Evolutionary conservation across 2,888 invertebrate genomes (phyloP).

Genomic region (Eilema depressum): DNA sequence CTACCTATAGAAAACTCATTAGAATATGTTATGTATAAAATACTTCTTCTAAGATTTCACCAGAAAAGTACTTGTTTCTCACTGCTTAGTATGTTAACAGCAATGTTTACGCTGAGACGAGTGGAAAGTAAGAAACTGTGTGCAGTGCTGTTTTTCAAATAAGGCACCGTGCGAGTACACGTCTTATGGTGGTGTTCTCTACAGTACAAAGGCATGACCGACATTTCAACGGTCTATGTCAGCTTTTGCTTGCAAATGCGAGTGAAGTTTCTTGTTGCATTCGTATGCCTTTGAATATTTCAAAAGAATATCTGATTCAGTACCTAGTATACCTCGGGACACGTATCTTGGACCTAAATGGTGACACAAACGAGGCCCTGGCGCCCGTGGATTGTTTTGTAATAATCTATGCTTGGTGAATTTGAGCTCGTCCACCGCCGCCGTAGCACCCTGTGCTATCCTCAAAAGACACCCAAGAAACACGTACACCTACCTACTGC

Average conservation of each 20-base stretch:
- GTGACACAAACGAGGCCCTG: no score
- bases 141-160: conserved; percentile 55
- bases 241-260: conserved; percentile 39
- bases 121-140: conserved; percentile 60
- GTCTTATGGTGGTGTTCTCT: conserved; percentile 44
- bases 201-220: conserved; percentile 54
- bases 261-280: conserved; percentile 21
- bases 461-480: no score
- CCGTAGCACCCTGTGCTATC: no score
- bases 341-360: no score
- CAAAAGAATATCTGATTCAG: not conserved
- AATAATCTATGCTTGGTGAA: no score
- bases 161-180: conserved; percentile 53
- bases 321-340: no score
- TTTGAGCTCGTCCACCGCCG: no score
- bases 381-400: no score
- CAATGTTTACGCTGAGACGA: conserved; percentile 48
- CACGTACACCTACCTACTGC: no score
- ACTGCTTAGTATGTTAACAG: conserved; percentile 52
- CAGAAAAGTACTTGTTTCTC: conserved; percentile 32
- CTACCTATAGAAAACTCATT: not conserved
- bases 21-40: conserved; percentile 17
- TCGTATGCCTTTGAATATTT: conserved; percentile 25
- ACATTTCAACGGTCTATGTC: conserved; percentile 45
- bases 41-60: conserved; percentile 43